phyloP scores from a whole-genome alignment of 2,113 vertebrate genomes.

The Macrotus californicus region DNA sequence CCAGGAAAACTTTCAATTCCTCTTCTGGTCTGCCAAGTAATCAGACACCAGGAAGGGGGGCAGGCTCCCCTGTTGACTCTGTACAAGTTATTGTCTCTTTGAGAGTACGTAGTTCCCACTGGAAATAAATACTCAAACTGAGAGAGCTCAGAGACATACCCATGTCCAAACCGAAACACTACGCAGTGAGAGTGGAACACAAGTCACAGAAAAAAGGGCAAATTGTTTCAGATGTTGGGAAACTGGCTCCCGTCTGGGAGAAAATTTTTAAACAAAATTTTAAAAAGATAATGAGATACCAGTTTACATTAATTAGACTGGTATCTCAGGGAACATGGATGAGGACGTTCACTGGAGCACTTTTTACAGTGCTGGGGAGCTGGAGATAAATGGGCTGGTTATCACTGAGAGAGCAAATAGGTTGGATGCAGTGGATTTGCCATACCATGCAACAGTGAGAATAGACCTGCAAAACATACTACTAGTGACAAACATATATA shows the following conservation, averaged over 20 bases:
- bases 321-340: neutral
- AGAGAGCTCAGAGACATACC: neutral
- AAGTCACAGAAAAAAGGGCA: neutral
- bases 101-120: neutral
- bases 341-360: neutral
- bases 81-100: neutral
- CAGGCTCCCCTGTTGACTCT: neutral
- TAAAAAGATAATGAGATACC: neutral
- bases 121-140: neutral
- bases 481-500: neutral
- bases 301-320: neutral
- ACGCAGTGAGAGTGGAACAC: neutral
- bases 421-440: neutral
- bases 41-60: neutral
- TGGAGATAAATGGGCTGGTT: neutral
- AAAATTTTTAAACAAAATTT: slow-evolving; percentile 25
- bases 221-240: neutral
- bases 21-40: neutral
- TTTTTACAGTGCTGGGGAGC: neutral
- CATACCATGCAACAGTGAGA: neutral
- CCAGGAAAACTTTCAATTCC: neutral
- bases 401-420: neutral
- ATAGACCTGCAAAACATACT: neutral
- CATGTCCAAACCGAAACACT: neutral
- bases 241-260: neutral